phyloP scores from a whole-genome alignment of 2,113 vertebrate species.

The Ploceus nigricollis region DNA sequence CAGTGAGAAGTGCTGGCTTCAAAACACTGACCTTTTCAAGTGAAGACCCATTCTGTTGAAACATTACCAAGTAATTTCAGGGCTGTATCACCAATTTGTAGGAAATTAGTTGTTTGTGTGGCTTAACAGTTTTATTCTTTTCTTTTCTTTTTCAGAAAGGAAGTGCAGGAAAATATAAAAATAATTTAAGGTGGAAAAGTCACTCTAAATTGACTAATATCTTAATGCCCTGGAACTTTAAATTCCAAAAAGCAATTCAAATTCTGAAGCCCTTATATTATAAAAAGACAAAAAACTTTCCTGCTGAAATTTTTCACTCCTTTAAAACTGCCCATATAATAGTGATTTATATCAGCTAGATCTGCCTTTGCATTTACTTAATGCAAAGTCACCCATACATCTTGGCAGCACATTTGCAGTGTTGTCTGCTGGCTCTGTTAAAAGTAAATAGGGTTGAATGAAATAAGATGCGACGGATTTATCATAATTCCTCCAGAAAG shows the following conservation, averaged over 20 bases:
- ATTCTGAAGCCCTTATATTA: neutral
- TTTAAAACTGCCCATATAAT: neutral
- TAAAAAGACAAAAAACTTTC: neutral
- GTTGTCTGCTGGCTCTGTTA: constrained; percentile 10
- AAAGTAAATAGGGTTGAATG: neutral
- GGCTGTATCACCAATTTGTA: neutral
- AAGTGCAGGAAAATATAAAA: neutral
- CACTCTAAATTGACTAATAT: neutral
- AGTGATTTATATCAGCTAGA: neutral
- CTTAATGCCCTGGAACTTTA: neutral
- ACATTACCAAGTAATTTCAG: neutral
- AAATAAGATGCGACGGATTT: neutral
- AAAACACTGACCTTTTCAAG: neutral
- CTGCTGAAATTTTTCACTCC: neutral
- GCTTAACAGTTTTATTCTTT: neutral
- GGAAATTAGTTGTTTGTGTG: neutral
- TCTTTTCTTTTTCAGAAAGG: neutral
- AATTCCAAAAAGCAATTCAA: neutral
- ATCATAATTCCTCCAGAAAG: neutral
- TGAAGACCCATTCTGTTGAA: neutral
- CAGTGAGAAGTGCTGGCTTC: neutral
- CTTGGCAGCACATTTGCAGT: constrained; percentile 14
- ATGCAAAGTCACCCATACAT: constrained; percentile 12
- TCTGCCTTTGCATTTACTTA: constrained; percentile 6
- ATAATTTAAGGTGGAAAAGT: neutral